A percentile compares a stretch with the other conserved stretches of the same genome.
These are phyloP conservation scores for Sinhomidia bicolor DNA, from an alignment of 2,888 invertebrate species.

Conservation along the genomic window DNA sequence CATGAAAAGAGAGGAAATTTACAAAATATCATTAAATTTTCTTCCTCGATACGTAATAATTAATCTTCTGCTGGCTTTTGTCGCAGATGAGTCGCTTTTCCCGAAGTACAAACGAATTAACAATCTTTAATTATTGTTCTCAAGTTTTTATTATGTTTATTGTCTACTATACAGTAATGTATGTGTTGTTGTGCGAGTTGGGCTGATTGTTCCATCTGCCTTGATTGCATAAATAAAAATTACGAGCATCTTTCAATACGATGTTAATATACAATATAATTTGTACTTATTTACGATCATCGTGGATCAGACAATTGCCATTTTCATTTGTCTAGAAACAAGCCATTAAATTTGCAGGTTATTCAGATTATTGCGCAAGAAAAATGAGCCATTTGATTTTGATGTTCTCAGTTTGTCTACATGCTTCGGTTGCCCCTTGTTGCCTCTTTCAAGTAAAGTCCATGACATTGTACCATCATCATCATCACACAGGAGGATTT, in stretches of 20 bases:
- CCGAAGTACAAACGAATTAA: too few relatives aligned
- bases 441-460: background rate
- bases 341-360: background rate
- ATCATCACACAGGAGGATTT: background rate
- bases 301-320: conserved; percentile 23
- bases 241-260: conserved; percentile 13
- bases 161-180: too few relatives aligned
- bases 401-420: background rate
- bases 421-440: background rate
- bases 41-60: too few relatives aligned
- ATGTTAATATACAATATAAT: too few relatives aligned
- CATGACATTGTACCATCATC: conserved; percentile 33
- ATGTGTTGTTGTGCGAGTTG: too few relatives aligned
- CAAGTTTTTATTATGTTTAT: background rate
- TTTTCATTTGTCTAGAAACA: conserved; percentile 20
- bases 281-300: background rate
- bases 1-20: background rate
- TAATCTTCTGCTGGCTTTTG: background rate
- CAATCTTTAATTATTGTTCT: too few relatives aligned
- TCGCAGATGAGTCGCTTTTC: background rate
- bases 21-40: background rate
- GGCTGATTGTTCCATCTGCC: background rate
- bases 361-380: background rate
- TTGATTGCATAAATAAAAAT: background rate
- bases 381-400: too few relatives aligned